Percentiles rank a stretch among this genome's conserved stretches.
Conservation (phyloP, 2,797 vertebrate genomes). For the Pogoniulus pusillus region DNA sequence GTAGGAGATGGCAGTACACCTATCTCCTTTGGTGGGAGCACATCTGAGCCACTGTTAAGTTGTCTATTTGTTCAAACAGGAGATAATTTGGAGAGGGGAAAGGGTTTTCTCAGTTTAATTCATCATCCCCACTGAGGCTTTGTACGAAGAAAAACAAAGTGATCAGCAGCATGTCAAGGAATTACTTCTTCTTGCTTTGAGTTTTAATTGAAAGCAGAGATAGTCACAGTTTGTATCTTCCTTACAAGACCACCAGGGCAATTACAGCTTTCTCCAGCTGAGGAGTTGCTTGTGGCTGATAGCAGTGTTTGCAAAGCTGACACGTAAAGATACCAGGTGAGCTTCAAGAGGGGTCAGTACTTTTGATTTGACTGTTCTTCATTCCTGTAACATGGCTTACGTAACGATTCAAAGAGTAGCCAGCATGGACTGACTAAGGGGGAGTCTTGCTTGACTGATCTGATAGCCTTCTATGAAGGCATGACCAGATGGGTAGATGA, state of each 20-base stretch:
- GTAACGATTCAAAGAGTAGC: not conserved
- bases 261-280: conserved; percentile 27
- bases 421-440: too few relatives aligned
- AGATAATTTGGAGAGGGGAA: not conserved
- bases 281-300: conserved; percentile 17
- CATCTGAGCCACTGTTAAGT: not conserved
- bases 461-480: too few relatives aligned
- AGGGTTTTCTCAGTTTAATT: not conserved
- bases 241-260: not conserved
- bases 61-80: not conserved
- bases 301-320: conserved; percentile 11
- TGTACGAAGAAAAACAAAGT: not conserved
- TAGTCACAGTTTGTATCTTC: not conserved
- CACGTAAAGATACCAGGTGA: conserved; percentile 22
- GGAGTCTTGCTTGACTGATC: too few relatives aligned
- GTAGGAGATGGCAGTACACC: too few relatives aligned
- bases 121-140: not conserved
- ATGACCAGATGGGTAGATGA: too few relatives aligned
- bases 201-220: conserved; percentile 29
- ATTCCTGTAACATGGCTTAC: not conserved
- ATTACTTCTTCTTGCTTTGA: not conserved
- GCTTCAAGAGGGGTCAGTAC: conserved; percentile 10
- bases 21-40: too few relatives aligned
- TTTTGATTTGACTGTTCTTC: conserved; percentile 29
- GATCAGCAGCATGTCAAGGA: not conserved